phyloP scores from a whole-genome alignment of 2,888 invertebrate genomes.

The Epinotia demarniana region DNA sequence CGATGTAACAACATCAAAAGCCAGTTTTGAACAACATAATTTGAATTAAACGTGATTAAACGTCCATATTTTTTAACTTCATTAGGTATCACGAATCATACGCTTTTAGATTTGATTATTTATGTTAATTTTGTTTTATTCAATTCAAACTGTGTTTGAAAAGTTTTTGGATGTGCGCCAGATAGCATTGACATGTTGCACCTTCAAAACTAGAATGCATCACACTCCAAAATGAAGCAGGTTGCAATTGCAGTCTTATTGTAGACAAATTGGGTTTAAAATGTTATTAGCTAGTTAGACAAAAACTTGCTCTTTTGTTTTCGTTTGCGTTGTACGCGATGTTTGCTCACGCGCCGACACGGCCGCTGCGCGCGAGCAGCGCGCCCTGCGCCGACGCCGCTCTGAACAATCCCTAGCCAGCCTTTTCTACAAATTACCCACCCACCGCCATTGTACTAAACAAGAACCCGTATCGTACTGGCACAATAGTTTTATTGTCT shows the following conservation, averaged over 20 bases:
- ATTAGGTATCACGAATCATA: background rate
- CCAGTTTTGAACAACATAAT: background rate
- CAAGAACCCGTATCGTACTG: slow-evolving; percentile 64
- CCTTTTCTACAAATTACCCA: slow-evolving; percentile 48
- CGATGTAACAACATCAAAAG: background rate
- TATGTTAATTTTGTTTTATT: slow-evolving; percentile 7
- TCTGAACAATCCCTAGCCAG: slow-evolving; percentile 52
- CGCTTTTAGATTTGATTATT: background rate
- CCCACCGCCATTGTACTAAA: slow-evolving; percentile 64
- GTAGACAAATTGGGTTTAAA: background rate
- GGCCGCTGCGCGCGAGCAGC: slow-evolving; percentile 32
- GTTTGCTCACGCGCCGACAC: slow-evolving; percentile 33
- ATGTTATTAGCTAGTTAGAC: background rate
- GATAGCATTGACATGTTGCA: slow-evolving; percentile 19
- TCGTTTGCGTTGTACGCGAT: slow-evolving; percentile 6
- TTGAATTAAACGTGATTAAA: background rate
- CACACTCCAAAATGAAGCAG: background rate
- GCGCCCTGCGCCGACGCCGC: slow-evolving; percentile 5
- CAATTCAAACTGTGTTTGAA: slow-evolving; percentile 23
- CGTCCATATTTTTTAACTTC: background rate
- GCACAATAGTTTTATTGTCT: slow-evolving; percentile 47
- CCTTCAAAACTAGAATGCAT: background rate
- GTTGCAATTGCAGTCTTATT: slow-evolving; percentile 5
- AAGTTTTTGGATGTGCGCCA: slow-evolving; percentile 29
- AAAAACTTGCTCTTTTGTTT: slow-evolving; percentile 12